Conservation (phyloP, 2,113 vertebrate species). For the Clarias batrachus region DNA sequence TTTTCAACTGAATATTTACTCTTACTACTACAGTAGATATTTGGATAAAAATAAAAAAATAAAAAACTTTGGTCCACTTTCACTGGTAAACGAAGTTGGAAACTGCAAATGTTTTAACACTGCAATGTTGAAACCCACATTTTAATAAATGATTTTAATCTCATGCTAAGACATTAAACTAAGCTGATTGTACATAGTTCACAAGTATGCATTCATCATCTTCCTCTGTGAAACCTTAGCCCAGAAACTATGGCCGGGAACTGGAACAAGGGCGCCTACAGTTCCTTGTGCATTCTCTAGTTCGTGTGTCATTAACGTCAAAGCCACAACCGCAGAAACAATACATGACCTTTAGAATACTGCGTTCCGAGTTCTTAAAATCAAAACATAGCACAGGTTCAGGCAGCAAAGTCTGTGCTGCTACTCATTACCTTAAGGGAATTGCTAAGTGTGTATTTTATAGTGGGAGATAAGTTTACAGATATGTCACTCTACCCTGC, state of each 20-base stretch:
- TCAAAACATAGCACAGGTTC: neutral
- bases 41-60: too few species aligned
- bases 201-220: neutral
- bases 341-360: conserved; percentile 7
- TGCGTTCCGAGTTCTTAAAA: neutral
- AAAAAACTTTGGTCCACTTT: too few species aligned
- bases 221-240: neutral
- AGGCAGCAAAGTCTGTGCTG: neutral
- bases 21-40: too few species aligned
- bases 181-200: neutral
- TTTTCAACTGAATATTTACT: too few species aligned
- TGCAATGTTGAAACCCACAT: neutral
- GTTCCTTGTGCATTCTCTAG: neutral
- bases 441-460: neutral
- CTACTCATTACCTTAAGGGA: neutral
- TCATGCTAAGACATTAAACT: neutral
- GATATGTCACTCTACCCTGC: neutral
- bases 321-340: conserved; percentile 3
- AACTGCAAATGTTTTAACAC: neutral
- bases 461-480: neutral
- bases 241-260: neutral
- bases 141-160: neutral
- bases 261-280: neutral
- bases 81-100: neutral
- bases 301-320: neutral